Conservation (phyloP, 2,113 vertebrate genomes). For the Arenaria interpres region DNA sequence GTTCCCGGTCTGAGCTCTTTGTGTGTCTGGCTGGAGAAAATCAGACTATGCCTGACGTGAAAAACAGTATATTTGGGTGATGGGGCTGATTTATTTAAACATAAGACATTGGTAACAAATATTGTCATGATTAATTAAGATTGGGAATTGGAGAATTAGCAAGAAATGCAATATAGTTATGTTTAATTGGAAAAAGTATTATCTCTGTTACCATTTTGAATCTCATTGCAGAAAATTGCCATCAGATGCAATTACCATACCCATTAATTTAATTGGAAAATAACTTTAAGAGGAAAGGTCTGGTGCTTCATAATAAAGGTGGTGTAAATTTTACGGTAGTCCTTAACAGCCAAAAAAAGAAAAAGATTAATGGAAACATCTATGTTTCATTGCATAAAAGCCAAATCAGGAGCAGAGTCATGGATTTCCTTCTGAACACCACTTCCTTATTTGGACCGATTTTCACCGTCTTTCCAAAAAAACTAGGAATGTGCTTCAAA, state of each 20-base stretch:
- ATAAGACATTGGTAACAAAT: not conserved
- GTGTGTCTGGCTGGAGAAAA: not conserved
- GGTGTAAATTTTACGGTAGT: constrained; percentile 5
- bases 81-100: not conserved
- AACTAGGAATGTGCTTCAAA: not conserved
- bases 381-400: not conserved
- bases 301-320: constrained; percentile 3
- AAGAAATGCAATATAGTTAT: not conserved
- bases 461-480: not conserved
- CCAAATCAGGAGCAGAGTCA: not conserved
- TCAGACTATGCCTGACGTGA: not conserved
- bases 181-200: not conserved
- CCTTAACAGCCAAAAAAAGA: not conserved
- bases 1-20: not conserved
- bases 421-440: not conserved
- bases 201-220: not conserved
- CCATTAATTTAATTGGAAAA: not conserved
- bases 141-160: not conserved
- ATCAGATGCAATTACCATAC: not conserved
- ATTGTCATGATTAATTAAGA: not conserved
- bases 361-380: not conserved
- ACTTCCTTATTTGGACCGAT: not conserved
- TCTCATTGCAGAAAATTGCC: constrained; percentile 3
- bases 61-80: not conserved
- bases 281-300: constrained; percentile 2